A percentile compares a stretch with the other conserved stretches of the same genome.
Evolutionary conservation across 2,797 vertebrate species (phyloP).

Genomic region (Tamandua tetradactyla): DNA sequence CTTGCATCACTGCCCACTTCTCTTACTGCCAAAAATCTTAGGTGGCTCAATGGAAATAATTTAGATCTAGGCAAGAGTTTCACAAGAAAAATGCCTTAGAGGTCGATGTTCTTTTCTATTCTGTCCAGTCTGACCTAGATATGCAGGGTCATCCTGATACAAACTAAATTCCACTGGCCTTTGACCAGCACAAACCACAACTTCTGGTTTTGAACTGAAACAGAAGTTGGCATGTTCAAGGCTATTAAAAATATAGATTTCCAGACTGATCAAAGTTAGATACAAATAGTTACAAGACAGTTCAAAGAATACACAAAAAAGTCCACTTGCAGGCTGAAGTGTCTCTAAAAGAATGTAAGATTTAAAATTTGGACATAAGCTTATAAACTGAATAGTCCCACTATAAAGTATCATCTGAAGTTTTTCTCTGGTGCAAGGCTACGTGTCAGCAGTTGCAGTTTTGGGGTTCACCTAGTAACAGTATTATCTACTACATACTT

Average conservation of each 20-base stretch:
- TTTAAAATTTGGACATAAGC: neutral
- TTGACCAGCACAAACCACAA: constrained; percentile 14
- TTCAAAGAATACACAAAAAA: neutral
- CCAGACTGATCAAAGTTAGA: neutral
- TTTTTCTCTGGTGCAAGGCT: neutral
- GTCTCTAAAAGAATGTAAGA: neutral
- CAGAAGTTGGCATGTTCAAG: constrained; percentile 10
- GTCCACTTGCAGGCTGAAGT: neutral
- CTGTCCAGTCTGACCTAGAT: neutral
- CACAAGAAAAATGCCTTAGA: neutral
- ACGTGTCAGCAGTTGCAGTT: neutral
- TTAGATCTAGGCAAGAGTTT: constrained; percentile 19
- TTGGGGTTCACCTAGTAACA: neutral
- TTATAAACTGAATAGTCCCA: neutral
- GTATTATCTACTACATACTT: neutral
- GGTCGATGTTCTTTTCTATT: neutral
- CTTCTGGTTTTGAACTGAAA: constrained; percentile 39
- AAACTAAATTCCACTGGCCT: constrained; percentile 1
- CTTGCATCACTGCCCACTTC: neutral
- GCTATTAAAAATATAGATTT: constrained; percentile 13
- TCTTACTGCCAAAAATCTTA: constrained; percentile 24
- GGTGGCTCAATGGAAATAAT: constrained; percentile 19
- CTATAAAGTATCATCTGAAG: neutral
- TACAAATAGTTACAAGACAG: neutral
- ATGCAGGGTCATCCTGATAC: neutral